Evolutionary conservation across 2,797 vertebrate species (phyloP).

Genomic region (Anguilla marmorata): DNA sequence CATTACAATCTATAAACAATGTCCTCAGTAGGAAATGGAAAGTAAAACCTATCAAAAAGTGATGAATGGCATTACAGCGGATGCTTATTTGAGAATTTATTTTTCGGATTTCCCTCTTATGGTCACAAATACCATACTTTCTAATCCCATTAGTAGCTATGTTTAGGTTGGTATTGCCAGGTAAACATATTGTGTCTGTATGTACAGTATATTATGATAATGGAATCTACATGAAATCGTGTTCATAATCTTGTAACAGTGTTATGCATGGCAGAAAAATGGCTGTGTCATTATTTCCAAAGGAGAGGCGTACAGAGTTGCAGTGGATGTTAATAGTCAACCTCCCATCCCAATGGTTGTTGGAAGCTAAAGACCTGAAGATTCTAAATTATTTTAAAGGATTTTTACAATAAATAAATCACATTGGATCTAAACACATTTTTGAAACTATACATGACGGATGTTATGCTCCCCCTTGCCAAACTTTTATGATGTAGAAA

Average conservation of each 20-base stretch:
- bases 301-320: background rate
- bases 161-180: background rate
- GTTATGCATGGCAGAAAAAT: background rate
- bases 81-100: background rate
- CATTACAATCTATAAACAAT: slow-evolving; percentile 21
- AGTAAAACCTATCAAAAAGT: slow-evolving; percentile 2
- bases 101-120: background rate
- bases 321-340: background rate
- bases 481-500: background rate
- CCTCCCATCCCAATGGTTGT: background rate
- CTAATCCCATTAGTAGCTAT: background rate
- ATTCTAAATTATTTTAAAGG: background rate
- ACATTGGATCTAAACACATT: background rate
- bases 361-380: background rate
- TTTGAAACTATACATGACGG: background rate
- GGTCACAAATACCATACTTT: background rate
- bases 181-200: background rate
- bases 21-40: slow-evolving; percentile 7
- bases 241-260: background rate
- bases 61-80: background rate
- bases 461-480: background rate
- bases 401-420: background rate
- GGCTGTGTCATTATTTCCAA: background rate
- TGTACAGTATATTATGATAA: background rate
- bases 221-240: background rate